Conservation (phyloP, 2,113 vertebrate species). For the human (Homo sapiens) region DNA sequence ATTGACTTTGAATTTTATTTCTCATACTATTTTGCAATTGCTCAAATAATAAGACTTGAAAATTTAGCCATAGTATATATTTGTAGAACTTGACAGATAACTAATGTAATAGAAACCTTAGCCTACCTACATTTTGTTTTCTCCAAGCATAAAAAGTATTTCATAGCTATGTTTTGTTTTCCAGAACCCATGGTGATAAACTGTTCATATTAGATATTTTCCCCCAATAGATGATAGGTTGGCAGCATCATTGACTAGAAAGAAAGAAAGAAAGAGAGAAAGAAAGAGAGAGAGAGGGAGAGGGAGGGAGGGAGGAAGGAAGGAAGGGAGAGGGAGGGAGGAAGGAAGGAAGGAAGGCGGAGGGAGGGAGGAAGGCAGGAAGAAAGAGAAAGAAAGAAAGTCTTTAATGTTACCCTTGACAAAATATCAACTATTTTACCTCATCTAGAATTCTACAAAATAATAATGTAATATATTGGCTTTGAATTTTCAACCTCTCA, state of each 20-base stretch:
- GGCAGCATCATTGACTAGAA: constrained; percentile 65
- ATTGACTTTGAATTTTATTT: background rate
- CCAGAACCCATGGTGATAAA: background rate
- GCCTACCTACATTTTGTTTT: background rate
- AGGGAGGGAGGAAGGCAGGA: too few relatives aligned
- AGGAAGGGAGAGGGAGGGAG: too few relatives aligned
- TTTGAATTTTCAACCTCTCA: background rate
- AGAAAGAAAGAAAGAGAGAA: background rate
- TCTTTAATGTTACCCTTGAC: constrained; percentile 37
- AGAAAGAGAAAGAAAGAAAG: background rate
- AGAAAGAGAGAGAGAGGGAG: too few relatives aligned
- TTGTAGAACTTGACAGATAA: background rate
- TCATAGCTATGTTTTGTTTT: background rate
- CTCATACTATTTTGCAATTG: background rate
- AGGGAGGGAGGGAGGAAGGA: too few relatives aligned
- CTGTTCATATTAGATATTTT: constrained; percentile 19
- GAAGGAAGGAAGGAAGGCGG: too few relatives aligned
- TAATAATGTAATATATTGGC: background rate
- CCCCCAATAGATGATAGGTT: constrained; percentile 60
- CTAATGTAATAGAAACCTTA: background rate
- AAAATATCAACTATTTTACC: constrained; percentile 35
- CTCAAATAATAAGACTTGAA: background rate
- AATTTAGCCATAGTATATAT: background rate
- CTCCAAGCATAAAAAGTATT: background rate
- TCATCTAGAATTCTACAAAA: background rate